phyloP scores from a whole-genome alignment of 2,797 vertebrate genomes.

The Crotalus adamanteus region DNA sequence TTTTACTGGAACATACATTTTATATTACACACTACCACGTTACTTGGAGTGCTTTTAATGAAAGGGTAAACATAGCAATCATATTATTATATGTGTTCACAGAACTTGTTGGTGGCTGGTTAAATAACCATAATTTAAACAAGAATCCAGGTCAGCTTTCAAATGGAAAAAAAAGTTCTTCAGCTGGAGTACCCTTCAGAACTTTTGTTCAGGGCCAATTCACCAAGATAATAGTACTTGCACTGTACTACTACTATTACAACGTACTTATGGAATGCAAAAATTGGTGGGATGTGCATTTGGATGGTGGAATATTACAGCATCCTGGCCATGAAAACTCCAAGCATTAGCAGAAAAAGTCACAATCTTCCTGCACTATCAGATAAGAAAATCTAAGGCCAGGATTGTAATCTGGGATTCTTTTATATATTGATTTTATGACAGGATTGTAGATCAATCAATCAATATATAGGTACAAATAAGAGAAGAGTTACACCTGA shows the following conservation, averaged over 20 bases:
- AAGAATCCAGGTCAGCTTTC: conserved; percentile 54
- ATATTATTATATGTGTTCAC: conserved; percentile 67
- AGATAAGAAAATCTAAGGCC: background rate
- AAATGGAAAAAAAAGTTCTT: conserved; percentile 44
- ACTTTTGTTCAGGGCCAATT: conserved; percentile 39
- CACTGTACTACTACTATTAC: conserved; percentile 23
- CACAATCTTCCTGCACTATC: background rate
- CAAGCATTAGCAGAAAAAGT: background rate
- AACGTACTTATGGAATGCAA: conserved; percentile 15
- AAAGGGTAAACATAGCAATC: conserved; percentile 71
- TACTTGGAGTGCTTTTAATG: conserved; percentile 70
- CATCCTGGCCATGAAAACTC: conserved; percentile 11
- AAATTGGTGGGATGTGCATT: conserved; percentile 40
- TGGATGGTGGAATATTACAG: conserved; percentile 35
- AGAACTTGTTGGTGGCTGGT: conserved; percentile 63
- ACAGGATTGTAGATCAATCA: background rate
- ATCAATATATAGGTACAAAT: background rate
- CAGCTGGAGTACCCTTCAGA: conserved; percentile 25
- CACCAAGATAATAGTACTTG: conserved; percentile 21
- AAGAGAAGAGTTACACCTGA: background rate
- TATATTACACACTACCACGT: conserved; percentile 68
- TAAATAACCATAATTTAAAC: conserved; percentile 67
- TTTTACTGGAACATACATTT: conserved; percentile 66
- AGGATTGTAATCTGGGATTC: background rate
- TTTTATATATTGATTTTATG: background rate